Conservation (phyloP, 2,797 vertebrate species). For the Malacoraja senta region DNA sequence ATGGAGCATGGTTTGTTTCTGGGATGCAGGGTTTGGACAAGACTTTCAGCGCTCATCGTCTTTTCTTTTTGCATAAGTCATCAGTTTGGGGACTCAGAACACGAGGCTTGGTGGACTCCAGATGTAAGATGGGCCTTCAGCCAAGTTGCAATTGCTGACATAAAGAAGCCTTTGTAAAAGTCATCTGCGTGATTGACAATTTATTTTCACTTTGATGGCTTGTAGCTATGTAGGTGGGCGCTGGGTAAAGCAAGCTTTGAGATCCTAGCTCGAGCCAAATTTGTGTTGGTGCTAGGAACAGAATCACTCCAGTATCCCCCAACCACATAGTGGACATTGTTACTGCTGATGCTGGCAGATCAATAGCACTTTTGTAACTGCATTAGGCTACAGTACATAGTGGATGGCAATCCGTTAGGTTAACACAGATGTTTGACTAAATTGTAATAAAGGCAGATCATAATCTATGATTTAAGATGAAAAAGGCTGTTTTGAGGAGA, state of each 20-base stretch:
- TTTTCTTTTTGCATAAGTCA: background rate
- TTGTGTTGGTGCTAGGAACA: background rate
- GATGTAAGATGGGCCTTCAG: slow-evolving; percentile 18
- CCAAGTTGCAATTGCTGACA: background rate
- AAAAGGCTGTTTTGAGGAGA: background rate
- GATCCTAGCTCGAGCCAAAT: background rate
- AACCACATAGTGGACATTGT: background rate
- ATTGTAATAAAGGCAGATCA: background rate
- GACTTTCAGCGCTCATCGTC: background rate
- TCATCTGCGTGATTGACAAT: slow-evolving; percentile 1
- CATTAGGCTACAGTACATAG: background rate
- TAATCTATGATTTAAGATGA: background rate
- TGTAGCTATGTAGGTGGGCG: background rate
- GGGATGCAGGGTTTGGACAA: background rate
- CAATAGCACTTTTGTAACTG: background rate
- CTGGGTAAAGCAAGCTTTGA: background rate
- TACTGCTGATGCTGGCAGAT: background rate
- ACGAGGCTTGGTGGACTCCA: background rate
- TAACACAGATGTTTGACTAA: background rate
- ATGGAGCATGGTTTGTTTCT: background rate
- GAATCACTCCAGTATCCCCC: background rate
- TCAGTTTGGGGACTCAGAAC: background rate
- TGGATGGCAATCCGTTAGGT: background rate
- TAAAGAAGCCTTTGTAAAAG: slow-evolving; percentile 13
- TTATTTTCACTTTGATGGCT: slow-evolving; percentile 18